phyloP scores from a whole-genome alignment of 2,888 invertebrate genomes.

The Acanthosepion lycidas region DNA sequence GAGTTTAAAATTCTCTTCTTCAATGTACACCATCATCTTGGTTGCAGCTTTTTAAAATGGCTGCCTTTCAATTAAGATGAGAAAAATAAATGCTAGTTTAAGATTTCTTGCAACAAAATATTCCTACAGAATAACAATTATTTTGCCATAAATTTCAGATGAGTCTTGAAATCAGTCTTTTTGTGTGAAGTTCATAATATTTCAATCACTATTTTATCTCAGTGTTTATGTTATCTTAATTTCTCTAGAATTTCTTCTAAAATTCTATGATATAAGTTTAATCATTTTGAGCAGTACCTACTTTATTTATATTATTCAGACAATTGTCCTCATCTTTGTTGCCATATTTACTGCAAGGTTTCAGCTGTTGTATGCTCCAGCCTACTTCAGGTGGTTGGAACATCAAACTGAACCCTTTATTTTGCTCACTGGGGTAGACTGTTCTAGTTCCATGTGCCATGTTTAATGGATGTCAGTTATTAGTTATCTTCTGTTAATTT shows the following conservation, averaged over 20 bases:
- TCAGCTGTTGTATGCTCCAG: too few species aligned
- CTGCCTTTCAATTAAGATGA: slow-evolving; percentile 9
- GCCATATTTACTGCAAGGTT: too few species aligned
- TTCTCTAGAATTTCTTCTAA: background rate
- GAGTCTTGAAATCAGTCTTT: background rate
- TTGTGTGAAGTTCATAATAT: background rate
- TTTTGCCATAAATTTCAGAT: background rate
- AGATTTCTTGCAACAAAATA: slow-evolving; percentile 12
- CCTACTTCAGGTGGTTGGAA: too few species aligned
- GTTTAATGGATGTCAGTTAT: too few species aligned
- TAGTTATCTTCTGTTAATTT: too few species aligned
- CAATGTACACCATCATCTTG: background rate
- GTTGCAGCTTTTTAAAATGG: background rate
- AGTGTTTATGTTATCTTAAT: background rate
- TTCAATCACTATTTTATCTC: background rate
- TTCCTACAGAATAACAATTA: slow-evolving; percentile 33
- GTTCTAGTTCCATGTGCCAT: too few species aligned
- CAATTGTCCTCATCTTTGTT: too few species aligned
- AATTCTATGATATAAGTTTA: background rate
- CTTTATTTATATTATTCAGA: too few species aligned
- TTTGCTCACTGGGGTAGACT: too few species aligned
- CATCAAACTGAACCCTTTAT: too few species aligned
- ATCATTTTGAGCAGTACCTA: too few species aligned
- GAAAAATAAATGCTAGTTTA: slow-evolving; percentile 33
- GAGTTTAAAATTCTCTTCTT: background rate